phyloP scores from a whole-genome alignment of 2,113 vertebrate species.

The Paralichthys olivaceus region DNA sequence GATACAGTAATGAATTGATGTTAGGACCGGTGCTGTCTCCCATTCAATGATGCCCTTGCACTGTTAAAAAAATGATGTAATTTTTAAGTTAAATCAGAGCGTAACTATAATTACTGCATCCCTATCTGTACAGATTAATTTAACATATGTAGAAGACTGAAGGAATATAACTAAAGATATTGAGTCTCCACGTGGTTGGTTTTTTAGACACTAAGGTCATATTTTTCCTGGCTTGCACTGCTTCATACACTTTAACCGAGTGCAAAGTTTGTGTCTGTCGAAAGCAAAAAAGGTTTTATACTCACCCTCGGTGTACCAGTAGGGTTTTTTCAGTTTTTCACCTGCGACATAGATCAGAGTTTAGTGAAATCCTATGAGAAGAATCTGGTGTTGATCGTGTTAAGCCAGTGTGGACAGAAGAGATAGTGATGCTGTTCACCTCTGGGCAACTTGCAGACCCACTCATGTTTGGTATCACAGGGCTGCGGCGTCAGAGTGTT shows the following conservation, averaged over 20 bases:
- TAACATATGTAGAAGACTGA: too few species aligned
- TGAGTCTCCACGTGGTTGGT: too few species aligned
- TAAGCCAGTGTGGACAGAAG: neutral
- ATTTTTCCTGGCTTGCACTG: too few species aligned
- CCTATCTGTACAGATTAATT: too few species aligned
- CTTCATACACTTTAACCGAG: too few species aligned
- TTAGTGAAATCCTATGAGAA: neutral
- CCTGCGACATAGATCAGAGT: constrained; percentile 79
- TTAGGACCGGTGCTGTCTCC: neutral
- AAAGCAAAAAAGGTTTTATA: constrained; percentile 1
- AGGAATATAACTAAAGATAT: too few species aligned
- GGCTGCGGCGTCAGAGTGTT: constrained; percentile 82
- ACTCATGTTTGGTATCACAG: constrained; percentile 90
- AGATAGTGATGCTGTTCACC: constrained; percentile 71
- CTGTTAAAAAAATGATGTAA: neutral
- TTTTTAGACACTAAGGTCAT: too few species aligned
- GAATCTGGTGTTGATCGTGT: neutral
- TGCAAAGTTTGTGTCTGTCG: neutral
- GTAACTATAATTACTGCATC: neutral
- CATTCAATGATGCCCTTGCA: neutral
- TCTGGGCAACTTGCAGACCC: constrained; percentile 94
- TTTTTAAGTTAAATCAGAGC: neutral
- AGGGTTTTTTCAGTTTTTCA: constrained; percentile 84
- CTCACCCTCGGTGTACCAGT: constrained; percentile 92
- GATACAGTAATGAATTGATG: neutral